phyloP scores from a whole-genome alignment of 1,140 invertebrate genomes.

The Trichonephila clavata region DNA sequence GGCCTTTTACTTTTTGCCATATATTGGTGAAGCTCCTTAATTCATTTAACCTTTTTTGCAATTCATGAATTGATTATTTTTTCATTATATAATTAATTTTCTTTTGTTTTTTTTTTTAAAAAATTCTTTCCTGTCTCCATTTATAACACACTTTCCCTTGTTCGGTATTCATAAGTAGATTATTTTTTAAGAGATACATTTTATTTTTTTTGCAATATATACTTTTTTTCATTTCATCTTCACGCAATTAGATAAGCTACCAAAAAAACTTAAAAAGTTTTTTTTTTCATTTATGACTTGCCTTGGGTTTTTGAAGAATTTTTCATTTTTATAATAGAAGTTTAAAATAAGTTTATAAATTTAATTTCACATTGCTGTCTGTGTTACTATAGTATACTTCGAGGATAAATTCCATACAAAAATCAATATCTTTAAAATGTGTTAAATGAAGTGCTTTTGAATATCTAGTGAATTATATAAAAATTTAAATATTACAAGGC shows the following conservation, averaged over 20 bases:
- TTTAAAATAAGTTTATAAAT: background rate
- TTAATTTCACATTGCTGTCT: background rate
- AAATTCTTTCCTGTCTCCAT: background rate
- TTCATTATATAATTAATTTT: constrained; percentile 25
- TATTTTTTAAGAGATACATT: background rate
- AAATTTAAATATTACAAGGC: no score
- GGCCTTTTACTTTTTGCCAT: background rate
- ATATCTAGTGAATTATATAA: background rate
- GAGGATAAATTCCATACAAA: background rate
- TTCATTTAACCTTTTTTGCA: background rate
- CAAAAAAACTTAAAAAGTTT: background rate
- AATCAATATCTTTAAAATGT: background rate
- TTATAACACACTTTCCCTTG: background rate
- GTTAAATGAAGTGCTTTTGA: background rate
- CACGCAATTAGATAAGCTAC: background rate
- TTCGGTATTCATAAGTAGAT: background rate
- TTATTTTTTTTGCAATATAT: background rate
- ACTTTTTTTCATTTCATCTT: background rate
- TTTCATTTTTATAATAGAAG: background rate
- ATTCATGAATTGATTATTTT: constrained; percentile 13
- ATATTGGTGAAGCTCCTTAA: background rate
- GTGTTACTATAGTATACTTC: background rate
- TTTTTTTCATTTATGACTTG: background rate
- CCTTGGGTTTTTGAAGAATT: background rate
- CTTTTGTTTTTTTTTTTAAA: background rate